Conservation (phyloP, 2,113 vertebrate genomes). For the Haemorhous mexicanus region DNA sequence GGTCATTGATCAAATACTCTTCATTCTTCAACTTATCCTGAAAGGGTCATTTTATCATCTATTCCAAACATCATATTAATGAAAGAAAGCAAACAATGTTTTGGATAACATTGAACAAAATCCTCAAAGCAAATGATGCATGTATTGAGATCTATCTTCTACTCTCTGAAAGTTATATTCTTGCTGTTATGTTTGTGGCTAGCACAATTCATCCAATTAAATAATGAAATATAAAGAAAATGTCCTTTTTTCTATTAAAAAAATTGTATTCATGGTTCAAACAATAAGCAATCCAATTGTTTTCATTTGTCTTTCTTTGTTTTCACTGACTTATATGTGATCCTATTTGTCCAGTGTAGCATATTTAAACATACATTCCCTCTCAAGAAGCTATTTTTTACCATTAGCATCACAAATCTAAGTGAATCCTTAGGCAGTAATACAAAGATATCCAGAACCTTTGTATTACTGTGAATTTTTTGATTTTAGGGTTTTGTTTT, state of each 20-base stretch:
- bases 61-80: background rate
- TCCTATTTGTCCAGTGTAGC: background rate
- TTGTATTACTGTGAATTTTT: background rate
- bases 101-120: background rate
- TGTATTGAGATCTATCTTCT: background rate
- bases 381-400: background rate
- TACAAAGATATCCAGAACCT: background rate
- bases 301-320: background rate
- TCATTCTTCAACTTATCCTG: background rate
- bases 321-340: background rate
- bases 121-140: background rate
- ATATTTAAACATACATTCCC: background rate
- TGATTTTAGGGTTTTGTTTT: no score
- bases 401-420: background rate
- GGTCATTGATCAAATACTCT: background rate
- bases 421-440: background rate
- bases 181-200: background rate
- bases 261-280: rapidly evolving
- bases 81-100: background rate
- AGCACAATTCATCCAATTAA: background rate
- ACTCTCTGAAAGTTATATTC: background rate
- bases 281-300: background rate
- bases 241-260: background rate
- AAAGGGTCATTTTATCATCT: background rate
- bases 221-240: background rate